Base-by-base conservation (phyloP, 2,797 vertebrate species). In the Pseudopleuronectes americanus region DNA sequence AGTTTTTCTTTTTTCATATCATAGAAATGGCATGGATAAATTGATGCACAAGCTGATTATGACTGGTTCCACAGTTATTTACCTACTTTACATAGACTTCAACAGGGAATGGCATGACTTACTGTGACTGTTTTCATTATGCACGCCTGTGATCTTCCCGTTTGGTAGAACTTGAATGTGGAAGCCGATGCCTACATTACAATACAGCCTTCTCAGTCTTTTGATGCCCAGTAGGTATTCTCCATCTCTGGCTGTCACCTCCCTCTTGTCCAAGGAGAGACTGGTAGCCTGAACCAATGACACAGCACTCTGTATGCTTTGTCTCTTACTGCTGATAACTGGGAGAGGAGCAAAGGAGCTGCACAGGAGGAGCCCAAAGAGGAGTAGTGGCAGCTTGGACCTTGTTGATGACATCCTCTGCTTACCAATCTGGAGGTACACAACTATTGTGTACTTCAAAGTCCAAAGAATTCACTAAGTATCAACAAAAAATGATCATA, bases 121-220 rank as follows among this genome's bases (percentile, higher is more conserved):
- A 98, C 97, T 99, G 95, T 97, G 96, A 84, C 90, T 83, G 59
- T 95, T 96, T 84, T 98, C 97, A 78, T 92, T 95, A 85, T 98
- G 97, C 45, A 95, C 92, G n/a, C 97, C 97, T 8, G 94, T 95
- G 86, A 99, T 95, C 84, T 92, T 95, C 63, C 97, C 97, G 65
- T 96, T 96, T 31, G 96, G 95, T 75, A 96, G 89, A 51, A 98
- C 94, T 86, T 98, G 96, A 79, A 99, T 94, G 90, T 99, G 97
- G 90, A 98, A 99, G 54, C 97, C 97, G 85, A 99, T 99, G 90
- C 97, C 97, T 71, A 98, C 96, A 66, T 98, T 98, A 91, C 97
- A 99, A 91, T 98, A 99, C 36, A 99, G 96, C 5, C 95, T 93
- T 48, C 97, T 92, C 45, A 96, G 84, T 54, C 97, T 91, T 70